phyloP scores from a whole-genome alignment of 2,797 vertebrate genomes.

The Siniperca scherzeri region DNA sequence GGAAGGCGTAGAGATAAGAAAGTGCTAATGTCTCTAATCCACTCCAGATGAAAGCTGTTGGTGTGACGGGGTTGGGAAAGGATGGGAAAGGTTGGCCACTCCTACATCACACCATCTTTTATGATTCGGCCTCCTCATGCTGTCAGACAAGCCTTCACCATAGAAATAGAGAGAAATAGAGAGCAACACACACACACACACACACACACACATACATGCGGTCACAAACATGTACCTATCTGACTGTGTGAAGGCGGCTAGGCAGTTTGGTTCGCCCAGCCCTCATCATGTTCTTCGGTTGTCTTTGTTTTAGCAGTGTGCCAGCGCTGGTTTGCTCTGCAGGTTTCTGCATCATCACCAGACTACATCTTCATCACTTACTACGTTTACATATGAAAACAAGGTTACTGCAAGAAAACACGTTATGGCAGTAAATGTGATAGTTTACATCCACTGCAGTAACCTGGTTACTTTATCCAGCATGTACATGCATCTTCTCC shows the following conservation, averaged over 20 bases:
- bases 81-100: slow-evolving; percentile 51
- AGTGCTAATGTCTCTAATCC: slow-evolving; percentile 72
- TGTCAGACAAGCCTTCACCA: slow-evolving; percentile 25
- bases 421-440: neutral
- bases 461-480: neutral
- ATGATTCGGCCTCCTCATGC: slow-evolving; percentile 16
- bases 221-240: slow-evolving; percentile 6
- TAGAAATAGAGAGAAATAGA: slow-evolving; percentile 44
- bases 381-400: neutral
- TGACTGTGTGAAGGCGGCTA: neutral
- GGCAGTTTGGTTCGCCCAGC: neutral
- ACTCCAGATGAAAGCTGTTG: slow-evolving; percentile 68
- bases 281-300: neutral
- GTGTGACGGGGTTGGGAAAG: slow-evolving; percentile 19
- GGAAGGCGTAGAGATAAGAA: slow-evolving; percentile 72
- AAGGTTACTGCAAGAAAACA: neutral
- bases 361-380: neutral
- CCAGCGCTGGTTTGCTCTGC: neutral
- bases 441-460: neutral
- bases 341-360: neutral
- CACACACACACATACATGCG: neutral
- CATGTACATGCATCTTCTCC: neutral
- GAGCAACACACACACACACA: slow-evolving; percentile 30
- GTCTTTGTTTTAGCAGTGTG: slow-evolving; percentile 25
- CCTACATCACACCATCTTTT: slow-evolving; percentile 56